Evolutionary conservation across 2,113 vertebrate species (phyloP), one percentile per base, ranked within the genome.

Genomic region (Micronisus gabar): DNA sequence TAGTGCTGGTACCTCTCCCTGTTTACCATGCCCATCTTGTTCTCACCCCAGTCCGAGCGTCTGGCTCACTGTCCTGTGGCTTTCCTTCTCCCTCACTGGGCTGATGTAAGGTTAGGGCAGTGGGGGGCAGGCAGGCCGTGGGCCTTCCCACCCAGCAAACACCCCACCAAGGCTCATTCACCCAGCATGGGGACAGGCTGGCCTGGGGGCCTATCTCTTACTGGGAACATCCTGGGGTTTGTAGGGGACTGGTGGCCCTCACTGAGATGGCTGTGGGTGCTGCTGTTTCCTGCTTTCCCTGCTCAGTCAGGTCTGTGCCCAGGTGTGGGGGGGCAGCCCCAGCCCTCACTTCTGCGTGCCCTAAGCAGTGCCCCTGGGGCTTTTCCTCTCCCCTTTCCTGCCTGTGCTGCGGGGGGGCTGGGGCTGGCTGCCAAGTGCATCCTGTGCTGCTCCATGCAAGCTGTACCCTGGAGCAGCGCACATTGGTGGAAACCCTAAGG

Each of bases 231-330:
- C 30, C 18, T 76, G 41, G 22, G 22, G 6, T 50, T 8, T 41
- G 15, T 20, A 16, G 30, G 34, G 12, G 32, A 13, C 67, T 89
- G 27, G 20, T 55, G 38, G 53, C 15, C 13, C 48, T 80, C 29
- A 7, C 1, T 0, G 0, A 53, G 26, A 26, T 52, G 62, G 4
- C 66, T 55, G 20, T 38, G 41, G 32, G 27, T n/a, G 34, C 40
- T 82, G 36, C 27, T 50, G 13, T 63, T 82, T 55, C 30, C 52
- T 72, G 43, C 41, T 53, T 72, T 83, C 15, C 19, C 16, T 4
- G 10, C 15, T 59, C 56, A 63, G 18, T 14, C 40, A 36, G 47
- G 6, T 55, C 53, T 7, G 4, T 86, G 53, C 23, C 38, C 30
- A 30, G 12, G 9, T 55, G 17, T 2, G 2, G 7, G 13, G 13